Conservation (phyloP, 2,113 vertebrate species). For the Nansenia antarctica region DNA sequence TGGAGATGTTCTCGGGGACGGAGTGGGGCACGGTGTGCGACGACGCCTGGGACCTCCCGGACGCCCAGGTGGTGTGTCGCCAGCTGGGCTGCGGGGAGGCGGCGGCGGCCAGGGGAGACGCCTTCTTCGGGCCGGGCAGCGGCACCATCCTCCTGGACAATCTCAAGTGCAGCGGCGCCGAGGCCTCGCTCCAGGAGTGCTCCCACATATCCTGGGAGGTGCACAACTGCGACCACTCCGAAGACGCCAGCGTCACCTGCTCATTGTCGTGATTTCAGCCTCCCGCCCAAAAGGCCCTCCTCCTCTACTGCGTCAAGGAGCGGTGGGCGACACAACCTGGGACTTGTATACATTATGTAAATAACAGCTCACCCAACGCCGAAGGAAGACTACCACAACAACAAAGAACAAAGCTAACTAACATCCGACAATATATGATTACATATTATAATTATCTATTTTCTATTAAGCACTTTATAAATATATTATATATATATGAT, state of each 20-base stretch:
- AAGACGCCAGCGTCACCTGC: constrained; percentile 89
- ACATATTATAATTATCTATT: constrained; percentile 62
- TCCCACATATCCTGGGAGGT: constrained; percentile 92
- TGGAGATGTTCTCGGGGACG: constrained; percentile 85
- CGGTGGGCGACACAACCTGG: constrained; percentile 32
- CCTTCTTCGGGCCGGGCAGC: constrained; percentile 82
- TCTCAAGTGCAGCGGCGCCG: constrained; percentile 89
- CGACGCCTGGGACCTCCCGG: constrained; percentile 92
- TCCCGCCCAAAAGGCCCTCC: constrained; percentile 17
- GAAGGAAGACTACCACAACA: constrained; percentile 49
- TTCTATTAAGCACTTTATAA: constrained; percentile 83
- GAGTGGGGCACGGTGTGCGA: constrained; percentile 94
- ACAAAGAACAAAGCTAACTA: constrained; percentile 39
- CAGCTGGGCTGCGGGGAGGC: constrained; percentile 86
- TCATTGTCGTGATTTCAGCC: constrained; percentile 70
- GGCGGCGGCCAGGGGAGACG: constrained; percentile 72
- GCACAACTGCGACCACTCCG: constrained; percentile 95
- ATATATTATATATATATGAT: constrained; percentile 50
- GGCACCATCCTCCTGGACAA: constrained; percentile 94
- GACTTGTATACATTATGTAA: constrained; percentile 80
- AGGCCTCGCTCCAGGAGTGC: constrained; percentile 82
- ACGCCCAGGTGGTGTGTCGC: constrained; percentile 85
- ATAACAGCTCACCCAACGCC: constrained; percentile 65
- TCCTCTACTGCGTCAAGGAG: constrained; percentile 16
- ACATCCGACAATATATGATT: constrained; percentile 54